A percentile compares a stretch with the other conserved stretches of the same genome.
phyloP scores from a whole-genome alignment of 2,888 invertebrate species.

The Zele albiditarsus region DNA sequence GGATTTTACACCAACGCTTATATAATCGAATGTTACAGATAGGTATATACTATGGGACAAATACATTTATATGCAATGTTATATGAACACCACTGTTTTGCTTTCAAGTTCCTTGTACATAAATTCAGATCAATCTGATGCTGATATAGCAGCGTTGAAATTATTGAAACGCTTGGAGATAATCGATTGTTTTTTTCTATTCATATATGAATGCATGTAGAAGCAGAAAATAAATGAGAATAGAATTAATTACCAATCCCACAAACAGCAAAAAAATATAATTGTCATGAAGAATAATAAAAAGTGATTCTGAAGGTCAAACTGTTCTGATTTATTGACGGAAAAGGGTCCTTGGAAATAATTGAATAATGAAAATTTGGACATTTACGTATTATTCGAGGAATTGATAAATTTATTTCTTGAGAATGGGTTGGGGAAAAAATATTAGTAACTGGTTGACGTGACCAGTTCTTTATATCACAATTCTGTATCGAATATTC shows the following conservation, averaged over 20 bases:
- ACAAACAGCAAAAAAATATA: neutral
- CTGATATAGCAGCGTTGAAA: neutral
- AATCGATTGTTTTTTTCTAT: slow-evolving; percentile 1
- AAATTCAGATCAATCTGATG: neutral
- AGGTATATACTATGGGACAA: neutral
- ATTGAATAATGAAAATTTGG: too few species aligned
- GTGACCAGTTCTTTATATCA: too few species aligned
- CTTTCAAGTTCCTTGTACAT: neutral
- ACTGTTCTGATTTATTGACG: too few species aligned
- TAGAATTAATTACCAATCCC: neutral
- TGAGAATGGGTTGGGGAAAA: too few species aligned
- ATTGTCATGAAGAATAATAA: too few species aligned
- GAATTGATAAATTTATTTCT: too few species aligned
- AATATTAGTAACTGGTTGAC: too few species aligned
- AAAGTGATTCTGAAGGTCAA: too few species aligned
- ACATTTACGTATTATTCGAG: too few species aligned
- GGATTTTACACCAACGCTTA: slow-evolving; percentile 46
- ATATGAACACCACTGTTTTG: neutral
- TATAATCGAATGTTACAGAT: slow-evolving; percentile 36
- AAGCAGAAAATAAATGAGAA: neutral
- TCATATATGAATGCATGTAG: neutral
- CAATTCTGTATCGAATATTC: too few species aligned
- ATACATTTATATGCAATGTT: neutral
- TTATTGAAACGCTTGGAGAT: neutral
- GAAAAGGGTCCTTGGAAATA: too few species aligned